Conservation (phyloP, 2,797 vertebrate genomes). For the Galaxias olidus region DNA sequence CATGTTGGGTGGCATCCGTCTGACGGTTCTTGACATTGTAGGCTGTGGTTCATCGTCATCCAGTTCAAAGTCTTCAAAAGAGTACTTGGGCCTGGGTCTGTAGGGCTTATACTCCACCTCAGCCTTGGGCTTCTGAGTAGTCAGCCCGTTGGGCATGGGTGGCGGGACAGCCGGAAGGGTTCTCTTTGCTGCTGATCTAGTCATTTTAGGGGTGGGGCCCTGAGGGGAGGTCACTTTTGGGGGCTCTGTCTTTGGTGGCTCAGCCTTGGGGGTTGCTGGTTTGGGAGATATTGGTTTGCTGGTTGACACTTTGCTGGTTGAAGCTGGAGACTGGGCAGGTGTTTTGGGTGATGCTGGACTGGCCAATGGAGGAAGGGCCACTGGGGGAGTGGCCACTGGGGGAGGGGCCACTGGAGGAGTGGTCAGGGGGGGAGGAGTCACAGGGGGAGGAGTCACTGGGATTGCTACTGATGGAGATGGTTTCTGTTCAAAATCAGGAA, state of each 20-base stretch:
- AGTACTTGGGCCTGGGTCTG: constrained; percentile 77
- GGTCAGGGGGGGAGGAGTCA: constrained; percentile 20
- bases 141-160: constrained; percentile 79
- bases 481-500: constrained; percentile 68
- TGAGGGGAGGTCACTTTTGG: constrained; percentile 41
- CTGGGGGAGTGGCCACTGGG: constrained; percentile 26
- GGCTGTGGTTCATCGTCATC: constrained; percentile 72
- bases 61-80: constrained; percentile 78
- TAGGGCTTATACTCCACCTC: constrained; percentile 78
- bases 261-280: constrained; percentile 51
- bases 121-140: constrained; percentile 62
- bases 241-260: constrained; percentile 54
- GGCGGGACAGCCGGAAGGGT: constrained; percentile 72
- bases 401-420: constrained; percentile 27
- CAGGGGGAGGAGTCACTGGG: constrained; percentile 28
- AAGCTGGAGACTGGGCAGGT: constrained; percentile 28
- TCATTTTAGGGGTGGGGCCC: constrained; percentile 55
- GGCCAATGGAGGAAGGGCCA: constrained; percentile 14
- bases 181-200: constrained; percentile 59
- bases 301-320: constrained; percentile 34
- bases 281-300: background rate
- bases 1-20: background rate
- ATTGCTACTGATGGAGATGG: constrained; percentile 35
- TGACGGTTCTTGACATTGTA: background rate
- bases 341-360: constrained; percentile 35